Base-by-base conservation (phyloP, 64 coral and sea anemone species). In the Cladopsammia gracilis region DNA sequence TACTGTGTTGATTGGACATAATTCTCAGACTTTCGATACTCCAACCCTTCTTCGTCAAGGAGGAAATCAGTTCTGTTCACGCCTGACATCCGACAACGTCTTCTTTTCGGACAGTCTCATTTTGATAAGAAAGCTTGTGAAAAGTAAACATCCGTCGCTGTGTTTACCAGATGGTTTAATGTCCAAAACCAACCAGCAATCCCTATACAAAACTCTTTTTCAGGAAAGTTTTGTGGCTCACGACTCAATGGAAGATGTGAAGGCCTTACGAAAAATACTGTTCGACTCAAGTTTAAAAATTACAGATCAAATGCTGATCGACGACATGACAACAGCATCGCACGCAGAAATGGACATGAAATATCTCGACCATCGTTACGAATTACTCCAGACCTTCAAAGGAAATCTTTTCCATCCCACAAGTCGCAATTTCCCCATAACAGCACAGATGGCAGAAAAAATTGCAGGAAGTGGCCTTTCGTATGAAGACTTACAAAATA, bases 381-480 rank as follows among this genome's bases (percentile, higher is more conserved):
- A 83, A 58, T 60, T 82, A 51, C 34, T 83, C 48, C 82, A 85
- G 70, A 67, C 59, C n/a, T 93, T 93, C 71, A 42, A 25, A 87
- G 91, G 73, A 64, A 93, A 75, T 62, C 82, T 93, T 56, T 79
- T 70, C 42, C 25, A 76, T 61, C 64, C 48, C 71, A 79, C 42
- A 58, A 66, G 48, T 23, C 45, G 18, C 10, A 43, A 86, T 57
- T 61, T 50, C 10, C 57, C 70, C 20, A 85, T 86, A 46, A 74
- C n/a, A 45, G 48, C 75, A 62, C 62, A 65, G 18, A 92, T 90
- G 26, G 76, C 75, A n/a, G 65, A 70, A 65, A 91, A 91, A 78
- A 81, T 90, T 48, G 62, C 75, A 13, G 76, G 76, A 79, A 90
- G 88, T 81, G 88, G 88, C 15, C 64, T 91, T 16, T 70, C 62